These are phyloP conservation scores for Laterallus jamaicensis DNA, from an alignment of 2,113 vertebrate genomes.

Conservation along the genomic window DNA sequence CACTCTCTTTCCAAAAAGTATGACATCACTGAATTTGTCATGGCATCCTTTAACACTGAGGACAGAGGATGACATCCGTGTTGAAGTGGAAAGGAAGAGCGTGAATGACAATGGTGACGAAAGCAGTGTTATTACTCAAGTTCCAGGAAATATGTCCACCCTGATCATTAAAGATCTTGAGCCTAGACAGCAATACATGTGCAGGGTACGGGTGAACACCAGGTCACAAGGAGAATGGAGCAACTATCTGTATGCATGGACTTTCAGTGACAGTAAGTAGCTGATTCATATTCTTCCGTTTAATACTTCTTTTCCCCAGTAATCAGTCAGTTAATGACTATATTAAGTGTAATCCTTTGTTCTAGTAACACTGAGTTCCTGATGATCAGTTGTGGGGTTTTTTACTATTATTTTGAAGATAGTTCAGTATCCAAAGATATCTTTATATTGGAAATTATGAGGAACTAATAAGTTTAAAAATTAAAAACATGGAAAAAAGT, in stretches of 20 bases:
- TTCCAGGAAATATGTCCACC: constrained; percentile 77
- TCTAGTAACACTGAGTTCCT: not conserved
- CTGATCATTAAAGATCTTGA: constrained; percentile 74
- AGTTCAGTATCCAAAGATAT: not conserved
- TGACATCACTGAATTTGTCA: constrained; percentile 79
- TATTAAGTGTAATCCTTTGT: not conserved
- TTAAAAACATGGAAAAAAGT: not conserved
- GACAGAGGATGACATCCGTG: constrained; percentile 77
- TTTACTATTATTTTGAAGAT: not conserved
- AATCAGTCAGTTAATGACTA: not conserved
- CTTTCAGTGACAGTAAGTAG: constrained; percentile 85
- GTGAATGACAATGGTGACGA: constrained; percentile 43
- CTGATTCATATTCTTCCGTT: not conserved
- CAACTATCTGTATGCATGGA: constrained; percentile 82
- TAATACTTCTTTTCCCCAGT: not conserved
- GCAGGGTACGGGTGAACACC: constrained; percentile 79
- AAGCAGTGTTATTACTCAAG: constrained; percentile 56
- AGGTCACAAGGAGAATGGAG: constrained; percentile 80
- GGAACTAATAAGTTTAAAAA: not conserved
- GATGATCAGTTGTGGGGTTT: not conserved
- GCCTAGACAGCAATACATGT: constrained; percentile 82
- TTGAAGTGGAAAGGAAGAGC: constrained; percentile 79
- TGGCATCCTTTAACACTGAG: constrained; percentile 78
- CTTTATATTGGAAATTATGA: not conserved
- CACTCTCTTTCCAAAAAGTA: constrained; percentile 78